Evolutionary conservation across 2,113 vertebrate species (phyloP).

Genomic region (Lathamus discolor): DNA sequence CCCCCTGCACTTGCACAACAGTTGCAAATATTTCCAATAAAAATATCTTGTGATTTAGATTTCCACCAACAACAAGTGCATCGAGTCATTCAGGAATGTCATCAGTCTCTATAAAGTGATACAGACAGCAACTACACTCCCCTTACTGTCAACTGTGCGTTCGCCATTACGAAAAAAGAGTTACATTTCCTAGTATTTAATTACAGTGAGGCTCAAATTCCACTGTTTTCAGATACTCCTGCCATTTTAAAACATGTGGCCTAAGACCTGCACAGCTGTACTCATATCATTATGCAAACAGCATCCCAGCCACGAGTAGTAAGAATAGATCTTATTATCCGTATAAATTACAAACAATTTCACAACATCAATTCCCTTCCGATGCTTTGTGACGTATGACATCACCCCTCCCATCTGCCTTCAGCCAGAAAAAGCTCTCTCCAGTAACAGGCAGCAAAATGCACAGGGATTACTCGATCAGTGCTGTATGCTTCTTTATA

Average conservation of each 20-base stretch:
- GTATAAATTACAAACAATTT: neutral
- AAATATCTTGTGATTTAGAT: neutral
- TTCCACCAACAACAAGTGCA: neutral
- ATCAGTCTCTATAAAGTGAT: fast-evolving
- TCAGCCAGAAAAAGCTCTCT: neutral
- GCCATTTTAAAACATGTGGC: neutral
- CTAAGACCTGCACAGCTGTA: neutral
- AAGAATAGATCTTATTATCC: neutral
- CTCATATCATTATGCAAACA: neutral
- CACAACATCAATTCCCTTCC: neutral
- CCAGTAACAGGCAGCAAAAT: neutral
- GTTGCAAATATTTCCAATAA: neutral
- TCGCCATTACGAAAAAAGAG: neutral
- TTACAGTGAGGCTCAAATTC: neutral
- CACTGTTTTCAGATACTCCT: neutral
- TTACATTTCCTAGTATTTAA: neutral
- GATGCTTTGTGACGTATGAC: fast-evolving
- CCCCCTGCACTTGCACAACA: neutral
- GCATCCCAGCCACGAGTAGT: neutral
- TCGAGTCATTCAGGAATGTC: neutral
- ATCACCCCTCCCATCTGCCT: neutral
- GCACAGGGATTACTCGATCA: neutral
- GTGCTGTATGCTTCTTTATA: neutral
- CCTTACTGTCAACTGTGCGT: neutral
- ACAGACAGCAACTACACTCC: neutral